Percentiles rank a stretch among this genome's conserved stretches.
Evolutionary conservation across 2,113 vertebrate genomes (phyloP).

Genomic region (Microcebus lehilahytsara): DNA sequence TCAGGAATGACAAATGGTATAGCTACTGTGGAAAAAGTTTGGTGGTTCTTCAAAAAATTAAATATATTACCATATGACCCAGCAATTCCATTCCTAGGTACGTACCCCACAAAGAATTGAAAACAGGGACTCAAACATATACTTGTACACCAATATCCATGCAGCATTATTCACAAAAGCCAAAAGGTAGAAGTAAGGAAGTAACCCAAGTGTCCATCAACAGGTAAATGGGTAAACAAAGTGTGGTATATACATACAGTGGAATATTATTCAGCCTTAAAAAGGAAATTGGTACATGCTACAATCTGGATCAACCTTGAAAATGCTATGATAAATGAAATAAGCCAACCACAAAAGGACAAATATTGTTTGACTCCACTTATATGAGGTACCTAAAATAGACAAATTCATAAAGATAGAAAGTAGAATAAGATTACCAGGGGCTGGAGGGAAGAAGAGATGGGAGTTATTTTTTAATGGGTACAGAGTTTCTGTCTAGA

Average conservation of each 20-base stretch:
- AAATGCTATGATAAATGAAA: slow-evolving; percentile 15
- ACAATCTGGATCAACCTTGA: neutral
- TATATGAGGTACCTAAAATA: neutral
- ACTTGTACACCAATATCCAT: neutral
- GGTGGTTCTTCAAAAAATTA: neutral
- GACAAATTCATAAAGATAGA: neutral
- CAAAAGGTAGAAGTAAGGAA: slow-evolving; percentile 55
- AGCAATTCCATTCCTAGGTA: slow-evolving; percentile 17
- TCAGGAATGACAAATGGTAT: neutral
- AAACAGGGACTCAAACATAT: slow-evolving; percentile 26
- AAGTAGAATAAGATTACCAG: neutral
- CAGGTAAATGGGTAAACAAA: slow-evolving; percentile 8
- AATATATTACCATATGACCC: slow-evolving; percentile 20
- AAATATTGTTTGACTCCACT: neutral
- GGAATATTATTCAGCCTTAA: neutral
- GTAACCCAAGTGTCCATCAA: slow-evolving; percentile 1
- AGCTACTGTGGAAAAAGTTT: neutral
- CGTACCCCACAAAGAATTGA: neutral
- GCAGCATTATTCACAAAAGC: neutral
- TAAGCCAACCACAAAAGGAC: neutral
- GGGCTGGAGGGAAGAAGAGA: neutral
- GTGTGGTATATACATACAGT: neutral
- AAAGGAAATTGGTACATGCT: neutral
- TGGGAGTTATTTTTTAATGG: neutral
- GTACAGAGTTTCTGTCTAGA: slow-evolving; percentile 6